phyloP scores from a whole-genome alignment of 2,113 vertebrate species.

The Nanorana parkeri region DNA sequence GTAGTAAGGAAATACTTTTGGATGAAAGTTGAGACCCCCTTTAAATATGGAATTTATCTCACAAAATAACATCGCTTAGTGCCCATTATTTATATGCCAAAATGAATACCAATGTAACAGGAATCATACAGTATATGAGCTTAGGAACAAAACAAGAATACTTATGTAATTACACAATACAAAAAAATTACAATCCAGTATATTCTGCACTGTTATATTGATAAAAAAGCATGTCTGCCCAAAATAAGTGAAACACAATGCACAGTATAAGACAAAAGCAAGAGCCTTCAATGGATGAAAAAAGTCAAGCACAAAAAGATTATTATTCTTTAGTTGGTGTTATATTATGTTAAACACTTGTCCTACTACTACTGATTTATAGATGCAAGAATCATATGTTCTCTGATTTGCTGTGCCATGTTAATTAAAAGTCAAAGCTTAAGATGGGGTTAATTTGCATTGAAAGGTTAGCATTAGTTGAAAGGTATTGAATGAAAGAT shows the following conservation, averaged over 20 bases:
- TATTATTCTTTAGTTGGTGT: no score
- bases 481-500: constrained; percentile 2
- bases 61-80: neutral
- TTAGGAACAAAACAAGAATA: neutral
- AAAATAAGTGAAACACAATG: no score
- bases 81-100: neutral
- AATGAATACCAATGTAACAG: neutral
- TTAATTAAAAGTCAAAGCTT: neutral
- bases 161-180: neutral
- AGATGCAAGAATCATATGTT: neutral
- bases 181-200: no score
- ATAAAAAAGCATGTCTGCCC: no score
- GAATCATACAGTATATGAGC: neutral
- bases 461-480: constrained; percentile 10
- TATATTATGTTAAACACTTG: neutral
- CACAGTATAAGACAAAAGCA: no score
- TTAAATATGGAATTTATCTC: no score
- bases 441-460: constrained; percentile 2
- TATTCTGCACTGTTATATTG: no score
- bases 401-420: neutral
- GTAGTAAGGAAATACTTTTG: no score
- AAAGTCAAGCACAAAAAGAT: no score
- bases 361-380: neutral
- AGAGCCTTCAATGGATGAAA: no score
- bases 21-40: no score